These are phyloP conservation scores for Apocrypta bakeri DNA, from an alignment of 1,140 invertebrate genomes.

Conservation along the genomic window DNA sequence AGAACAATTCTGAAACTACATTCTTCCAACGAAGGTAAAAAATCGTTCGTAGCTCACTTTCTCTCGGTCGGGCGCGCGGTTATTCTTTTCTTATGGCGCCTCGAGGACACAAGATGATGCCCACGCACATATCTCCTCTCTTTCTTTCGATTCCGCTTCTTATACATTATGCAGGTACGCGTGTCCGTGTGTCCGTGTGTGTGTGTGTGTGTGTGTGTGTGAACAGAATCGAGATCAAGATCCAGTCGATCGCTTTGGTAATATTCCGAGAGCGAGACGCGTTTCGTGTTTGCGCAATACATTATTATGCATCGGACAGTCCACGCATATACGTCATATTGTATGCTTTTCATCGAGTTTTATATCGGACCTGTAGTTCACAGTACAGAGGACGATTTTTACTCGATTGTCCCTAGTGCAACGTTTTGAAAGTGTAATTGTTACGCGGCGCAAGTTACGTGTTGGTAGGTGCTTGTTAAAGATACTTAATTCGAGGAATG, in stretches of 20 bases:
- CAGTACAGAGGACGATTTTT: background rate
- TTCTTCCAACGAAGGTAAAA: too few relatives aligned
- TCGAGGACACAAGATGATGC: slow-evolving; percentile 36
- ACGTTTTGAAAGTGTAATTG: background rate
- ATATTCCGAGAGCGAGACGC: background rate
- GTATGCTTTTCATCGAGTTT: too few relatives aligned
- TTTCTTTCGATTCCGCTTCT: background rate
- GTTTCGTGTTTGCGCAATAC: background rate
- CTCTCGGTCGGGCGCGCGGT: slow-evolving; percentile 3
- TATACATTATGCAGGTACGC: background rate
- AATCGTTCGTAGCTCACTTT: slow-evolving; percentile 35
- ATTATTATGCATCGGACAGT: background rate
- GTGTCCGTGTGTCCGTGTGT: background rate
- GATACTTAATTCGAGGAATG: background rate
- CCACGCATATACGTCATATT: too few relatives aligned
- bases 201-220: too few relatives aligned
- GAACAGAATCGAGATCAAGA: slow-evolving; percentile 41
- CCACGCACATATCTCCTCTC: slow-evolving; percentile 9
- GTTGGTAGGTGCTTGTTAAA: background rate
- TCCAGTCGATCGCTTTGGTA: slow-evolving; percentile 40
- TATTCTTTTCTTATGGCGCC: slow-evolving; percentile 41
- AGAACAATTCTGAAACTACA: too few relatives aligned
- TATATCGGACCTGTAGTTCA: too few relatives aligned
- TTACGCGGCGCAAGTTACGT: too few relatives aligned
- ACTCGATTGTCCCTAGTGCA: background rate